Percentiles rank a stretch among this genome's conserved stretches.
phyloP scores from a whole-genome alignment of 2,888 invertebrate genomes.

The Andrena dorsata region DNA sequence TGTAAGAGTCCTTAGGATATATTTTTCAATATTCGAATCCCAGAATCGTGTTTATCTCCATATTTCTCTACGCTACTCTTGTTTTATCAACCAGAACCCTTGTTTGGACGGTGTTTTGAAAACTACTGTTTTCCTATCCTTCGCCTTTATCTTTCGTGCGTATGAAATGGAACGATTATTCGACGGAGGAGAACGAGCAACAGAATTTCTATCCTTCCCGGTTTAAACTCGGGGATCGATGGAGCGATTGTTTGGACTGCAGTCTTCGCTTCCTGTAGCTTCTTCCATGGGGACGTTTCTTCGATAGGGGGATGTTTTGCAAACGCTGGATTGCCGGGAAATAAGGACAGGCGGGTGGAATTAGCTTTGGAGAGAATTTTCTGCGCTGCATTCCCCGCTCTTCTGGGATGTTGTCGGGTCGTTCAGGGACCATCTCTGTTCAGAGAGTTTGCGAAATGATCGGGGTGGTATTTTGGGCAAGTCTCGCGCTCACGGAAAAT shows the following conservation, averaged over 20 bases:
- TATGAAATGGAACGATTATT: conserved; percentile 7
- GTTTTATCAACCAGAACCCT: not conserved
- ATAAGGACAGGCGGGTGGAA: conserved; percentile 33
- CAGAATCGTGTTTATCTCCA: not conserved
- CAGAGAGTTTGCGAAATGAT: conserved; percentile 2
- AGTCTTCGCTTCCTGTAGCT: not conserved
- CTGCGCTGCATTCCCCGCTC: conserved; percentile 19
- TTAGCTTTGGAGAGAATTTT: conserved; percentile 39
- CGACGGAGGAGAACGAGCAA: not conserved
- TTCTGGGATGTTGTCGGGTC: conserved; percentile 28
- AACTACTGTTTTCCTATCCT: not conserved
- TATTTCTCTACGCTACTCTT: not conserved
- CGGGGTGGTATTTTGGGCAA: conserved; percentile 19
- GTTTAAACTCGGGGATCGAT: conserved; percentile 3
- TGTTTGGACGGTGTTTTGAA: not conserved
- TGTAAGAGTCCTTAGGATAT: not conserved
- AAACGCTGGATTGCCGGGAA: conserved; percentile 17
- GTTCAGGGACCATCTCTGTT: conserved; percentile 26
- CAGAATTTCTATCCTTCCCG: conserved; percentile 8
- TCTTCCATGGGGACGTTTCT: not conserved
- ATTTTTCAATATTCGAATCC: not conserved
- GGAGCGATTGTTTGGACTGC: conserved; percentile 4
- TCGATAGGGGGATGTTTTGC: conserved; percentile 31
- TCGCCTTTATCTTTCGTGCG: not conserved
- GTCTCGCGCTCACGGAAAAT: conserved; percentile 18